These are phyloP conservation scores for Erebia aethiops DNA, from an alignment of 2,888 invertebrate species.

Conservation along the genomic window DNA sequence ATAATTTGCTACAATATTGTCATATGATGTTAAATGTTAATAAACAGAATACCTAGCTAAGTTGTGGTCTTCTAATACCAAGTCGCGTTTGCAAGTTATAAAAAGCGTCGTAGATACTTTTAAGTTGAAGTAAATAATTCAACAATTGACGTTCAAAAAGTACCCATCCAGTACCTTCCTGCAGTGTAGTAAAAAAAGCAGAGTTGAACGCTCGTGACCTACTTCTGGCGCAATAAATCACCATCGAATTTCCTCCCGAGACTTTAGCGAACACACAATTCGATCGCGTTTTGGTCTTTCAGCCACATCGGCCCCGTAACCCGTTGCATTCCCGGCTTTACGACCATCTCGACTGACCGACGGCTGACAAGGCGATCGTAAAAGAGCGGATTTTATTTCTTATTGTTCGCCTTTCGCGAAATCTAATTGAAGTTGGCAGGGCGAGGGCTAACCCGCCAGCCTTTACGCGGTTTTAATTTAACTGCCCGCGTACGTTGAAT, in stretches of 20 bases:
- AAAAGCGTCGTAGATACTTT: too few relatives aligned
- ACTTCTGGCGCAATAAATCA: slow-evolving; percentile 69
- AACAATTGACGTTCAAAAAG: too few relatives aligned
- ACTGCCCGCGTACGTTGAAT: slow-evolving; percentile 66
- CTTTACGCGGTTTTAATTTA: slow-evolving; percentile 80
- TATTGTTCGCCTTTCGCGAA: slow-evolving; percentile 81
- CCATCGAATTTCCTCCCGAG: slow-evolving; percentile 67
- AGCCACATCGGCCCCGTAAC: slow-evolving; percentile 63
- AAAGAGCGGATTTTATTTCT: slow-evolving; percentile 80
- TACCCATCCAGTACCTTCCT: too few relatives aligned
- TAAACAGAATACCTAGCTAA: too few relatives aligned
- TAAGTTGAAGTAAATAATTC: too few relatives aligned
- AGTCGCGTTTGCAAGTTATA: too few relatives aligned
- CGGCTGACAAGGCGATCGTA: slow-evolving; percentile 75
- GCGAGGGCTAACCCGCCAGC: slow-evolving; percentile 54
- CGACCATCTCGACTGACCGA: slow-evolving; percentile 71
- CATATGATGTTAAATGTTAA: too few relatives aligned
- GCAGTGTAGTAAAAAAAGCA: too few relatives aligned
- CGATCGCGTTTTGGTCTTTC: slow-evolving; percentile 66
- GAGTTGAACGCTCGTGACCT: slow-evolving; percentile 59
- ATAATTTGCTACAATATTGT: too few relatives aligned
- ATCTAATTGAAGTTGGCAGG: slow-evolving; percentile 78
- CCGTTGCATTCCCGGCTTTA: slow-evolving; percentile 79
- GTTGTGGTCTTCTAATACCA: too few relatives aligned
- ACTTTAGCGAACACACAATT: slow-evolving; percentile 57